A percentile compares a stretch with the other conserved stretches of the same genome.
phyloP scores from a whole-genome alignment of 2,888 invertebrate genomes.

The Kryphioiulus occultus region DNA sequence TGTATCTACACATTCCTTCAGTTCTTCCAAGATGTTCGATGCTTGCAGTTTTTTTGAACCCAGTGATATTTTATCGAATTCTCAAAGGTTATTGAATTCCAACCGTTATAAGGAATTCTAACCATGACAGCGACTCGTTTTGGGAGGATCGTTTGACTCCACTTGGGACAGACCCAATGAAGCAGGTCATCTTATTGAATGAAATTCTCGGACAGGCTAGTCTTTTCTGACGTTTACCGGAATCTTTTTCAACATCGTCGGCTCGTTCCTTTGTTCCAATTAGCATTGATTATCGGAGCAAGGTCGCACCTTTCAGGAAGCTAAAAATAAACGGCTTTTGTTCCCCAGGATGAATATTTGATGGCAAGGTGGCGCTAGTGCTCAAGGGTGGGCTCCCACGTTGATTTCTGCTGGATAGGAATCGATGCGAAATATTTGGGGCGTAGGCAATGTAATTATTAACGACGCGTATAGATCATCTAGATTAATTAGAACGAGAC shows the following conservation, averaged over 20 bases:
- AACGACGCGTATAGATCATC: background rate
- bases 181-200: too few species aligned
- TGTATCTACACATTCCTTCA: too few species aligned
- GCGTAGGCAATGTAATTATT: constrained; percentile 12
- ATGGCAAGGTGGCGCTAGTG: background rate
- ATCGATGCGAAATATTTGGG: background rate
- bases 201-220: too few species aligned
- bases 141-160: too few species aligned
- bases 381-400: background rate
- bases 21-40: too few species aligned
- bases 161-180: too few species aligned
- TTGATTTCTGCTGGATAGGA: background rate
- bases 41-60: too few species aligned
- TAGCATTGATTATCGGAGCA: background rate
- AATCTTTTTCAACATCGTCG: background rate
- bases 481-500: background rate
- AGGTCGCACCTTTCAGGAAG: background rate
- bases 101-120: too few species aligned
- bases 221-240: too few species aligned
- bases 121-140: too few species aligned
- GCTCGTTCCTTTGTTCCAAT: background rate
- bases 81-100: too few species aligned
- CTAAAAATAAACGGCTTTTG: constrained; percentile 4
- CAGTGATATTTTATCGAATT: too few species aligned
- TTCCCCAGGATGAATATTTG: background rate